These are phyloP conservation scores for Pammene aurita DNA, from an alignment of 2,888 invertebrate species.

Conservation along the genomic window DNA sequence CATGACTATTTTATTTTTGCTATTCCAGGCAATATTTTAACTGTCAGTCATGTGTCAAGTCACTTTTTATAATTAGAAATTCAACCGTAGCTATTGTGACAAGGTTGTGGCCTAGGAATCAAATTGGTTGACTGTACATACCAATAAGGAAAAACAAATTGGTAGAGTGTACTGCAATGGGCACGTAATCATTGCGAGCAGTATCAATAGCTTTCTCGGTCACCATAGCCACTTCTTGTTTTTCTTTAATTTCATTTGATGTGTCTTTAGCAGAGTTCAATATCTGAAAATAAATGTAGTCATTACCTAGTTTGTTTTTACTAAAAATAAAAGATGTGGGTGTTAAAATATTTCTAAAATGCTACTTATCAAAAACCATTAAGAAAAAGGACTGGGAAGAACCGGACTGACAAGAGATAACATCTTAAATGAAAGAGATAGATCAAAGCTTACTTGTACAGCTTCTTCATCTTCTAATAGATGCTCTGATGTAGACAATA, in stretches of 20 bases:
- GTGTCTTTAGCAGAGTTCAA: constrained; percentile 95
- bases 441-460: constrained; percentile 80
- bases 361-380: too few relatives aligned
- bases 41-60: too few relatives aligned
- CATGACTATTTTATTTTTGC: too few relatives aligned
- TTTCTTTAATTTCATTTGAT: constrained; percentile 95
- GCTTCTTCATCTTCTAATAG: constrained; percentile 95
- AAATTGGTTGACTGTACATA: too few relatives aligned
- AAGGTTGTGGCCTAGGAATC: too few relatives aligned
- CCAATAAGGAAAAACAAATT: constrained; percentile 96
- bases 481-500: constrained; percentile 77
- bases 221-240: constrained; percentile 93
- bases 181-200: constrained; percentile 93
- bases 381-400: too few relatives aligned
- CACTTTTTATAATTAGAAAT: too few relatives aligned
- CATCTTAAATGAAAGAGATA: not conserved
- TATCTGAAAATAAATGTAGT: constrained; percentile 73
- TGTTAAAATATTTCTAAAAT: too few relatives aligned
- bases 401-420: not conserved
- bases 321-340: too few relatives aligned
- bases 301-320: not conserved
- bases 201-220: constrained; percentile 95
- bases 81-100: too few relatives aligned
- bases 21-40: too few relatives aligned
- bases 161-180: constrained; percentile 94